Conservation (phyloP, 92 coral and sea anemone genomes). For the Actinostola sp. region DNA sequence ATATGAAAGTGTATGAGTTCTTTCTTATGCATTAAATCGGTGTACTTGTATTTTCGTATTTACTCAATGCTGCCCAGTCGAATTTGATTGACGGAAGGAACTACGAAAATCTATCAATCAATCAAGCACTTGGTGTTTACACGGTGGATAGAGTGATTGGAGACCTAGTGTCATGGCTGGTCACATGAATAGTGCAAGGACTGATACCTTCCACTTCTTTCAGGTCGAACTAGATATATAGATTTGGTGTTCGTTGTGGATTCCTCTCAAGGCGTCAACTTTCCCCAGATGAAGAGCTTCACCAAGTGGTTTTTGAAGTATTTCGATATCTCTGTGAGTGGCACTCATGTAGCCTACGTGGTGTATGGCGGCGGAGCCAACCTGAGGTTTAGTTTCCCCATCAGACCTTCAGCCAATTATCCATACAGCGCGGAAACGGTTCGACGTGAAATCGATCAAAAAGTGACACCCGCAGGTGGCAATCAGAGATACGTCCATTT, state of each 20-base stretch:
- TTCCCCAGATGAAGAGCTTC: conserved; percentile 20
- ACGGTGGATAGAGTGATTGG: too few species aligned
- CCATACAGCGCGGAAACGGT: conserved; percentile 20
- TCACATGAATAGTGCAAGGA: not conserved
- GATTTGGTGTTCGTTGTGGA: conserved; percentile 31
- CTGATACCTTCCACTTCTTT: not conserved
- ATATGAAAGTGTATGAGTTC: too few species aligned
- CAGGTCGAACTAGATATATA: conserved; percentile 15
- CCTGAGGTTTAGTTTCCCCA: conserved; percentile 14
- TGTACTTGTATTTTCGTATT: too few species aligned
- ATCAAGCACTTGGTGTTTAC: too few species aligned
- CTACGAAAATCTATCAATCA: too few species aligned
- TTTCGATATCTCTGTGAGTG: conserved; percentile 9
- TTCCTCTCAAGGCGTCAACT: conserved; percentile 22
- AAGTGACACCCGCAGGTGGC: not conserved
- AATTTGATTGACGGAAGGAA: too few species aligned
- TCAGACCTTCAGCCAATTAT: not conserved
- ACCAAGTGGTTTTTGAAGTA: conserved; percentile 9
- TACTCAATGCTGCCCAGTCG: too few species aligned
- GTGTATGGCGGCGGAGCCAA: conserved; percentile 13
- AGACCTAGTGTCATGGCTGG: too few species aligned
- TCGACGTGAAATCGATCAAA: conserved; percentile 1
- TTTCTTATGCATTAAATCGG: too few species aligned
- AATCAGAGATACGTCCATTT: not conserved
- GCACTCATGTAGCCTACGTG: conserved; percentile 29